Conservation (phyloP, 2,797 vertebrate species). For the Dromococcyx pavoninus region DNA sequence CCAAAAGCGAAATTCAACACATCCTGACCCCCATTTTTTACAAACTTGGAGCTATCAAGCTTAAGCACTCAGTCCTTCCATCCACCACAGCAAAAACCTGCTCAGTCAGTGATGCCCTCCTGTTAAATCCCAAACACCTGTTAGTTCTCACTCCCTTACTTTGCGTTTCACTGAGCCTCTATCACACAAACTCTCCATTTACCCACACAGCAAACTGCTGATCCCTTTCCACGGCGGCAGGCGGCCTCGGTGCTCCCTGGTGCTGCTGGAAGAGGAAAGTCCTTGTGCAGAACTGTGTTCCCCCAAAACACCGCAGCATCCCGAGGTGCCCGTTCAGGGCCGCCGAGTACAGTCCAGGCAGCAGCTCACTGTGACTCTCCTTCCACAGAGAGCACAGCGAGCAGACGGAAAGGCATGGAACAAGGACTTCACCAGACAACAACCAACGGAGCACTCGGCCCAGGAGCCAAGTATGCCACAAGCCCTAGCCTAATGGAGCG, state of each 20-base stretch:
- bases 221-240: neutral
- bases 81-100: too few relatives aligned
- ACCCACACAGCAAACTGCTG: neutral
- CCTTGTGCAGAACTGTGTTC: neutral
- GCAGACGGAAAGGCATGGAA: neutral
- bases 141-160: neutral
- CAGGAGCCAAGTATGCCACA: neutral
- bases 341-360: neutral
- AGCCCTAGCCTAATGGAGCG: neutral
- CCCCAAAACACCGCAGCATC: neutral
- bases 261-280: neutral
- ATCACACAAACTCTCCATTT: neutral
- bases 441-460: neutral
- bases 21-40: neutral
- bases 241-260: neutral
- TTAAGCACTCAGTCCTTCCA: neutral
- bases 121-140: neutral
- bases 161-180: neutral
- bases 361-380: neutral
- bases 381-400: neutral
- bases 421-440: neutral
- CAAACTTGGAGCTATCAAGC: rapidly evolving
- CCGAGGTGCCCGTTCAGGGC: neutral
- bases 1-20: neutral
- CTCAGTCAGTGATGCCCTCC: neutral